phyloP scores from a whole-genome alignment of 2,797 vertebrate genomes.

The Trematomus bernacchii region DNA sequence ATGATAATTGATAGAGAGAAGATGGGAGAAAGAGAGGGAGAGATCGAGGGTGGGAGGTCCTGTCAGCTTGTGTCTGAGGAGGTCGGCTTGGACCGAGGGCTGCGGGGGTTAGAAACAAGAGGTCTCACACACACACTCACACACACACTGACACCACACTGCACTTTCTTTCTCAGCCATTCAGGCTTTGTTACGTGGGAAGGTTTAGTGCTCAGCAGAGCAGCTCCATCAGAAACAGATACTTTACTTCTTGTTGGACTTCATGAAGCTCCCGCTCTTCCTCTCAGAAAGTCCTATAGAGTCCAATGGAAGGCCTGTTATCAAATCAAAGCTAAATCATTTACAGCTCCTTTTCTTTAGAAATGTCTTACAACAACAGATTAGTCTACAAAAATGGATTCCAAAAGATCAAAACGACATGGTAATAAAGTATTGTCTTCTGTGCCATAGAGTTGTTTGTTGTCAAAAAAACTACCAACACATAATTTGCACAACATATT shows the following conservation, averaged over 20 bases:
- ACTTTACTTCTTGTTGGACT: conserved; percentile 67
- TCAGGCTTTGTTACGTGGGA: conserved; percentile 82
- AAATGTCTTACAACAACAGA: not conserved
- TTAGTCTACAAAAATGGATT: not conserved
- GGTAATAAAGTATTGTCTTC: not conserved
- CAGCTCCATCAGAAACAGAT: conserved; percentile 62
- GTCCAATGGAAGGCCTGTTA: not conserved
- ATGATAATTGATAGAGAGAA: conserved; percentile 70
- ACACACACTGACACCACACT: conserved; percentile 29
- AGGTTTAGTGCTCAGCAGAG: conserved; percentile 84
- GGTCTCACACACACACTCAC: conserved; percentile 50
- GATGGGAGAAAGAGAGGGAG: not conserved
- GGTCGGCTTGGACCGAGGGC: conserved; percentile 66
- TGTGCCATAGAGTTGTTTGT: not conserved
- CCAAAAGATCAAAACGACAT: not conserved
- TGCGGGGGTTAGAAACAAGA: conserved; percentile 77
- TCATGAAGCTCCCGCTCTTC: conserved; percentile 53
- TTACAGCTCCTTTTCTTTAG: not conserved
- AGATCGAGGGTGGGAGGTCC: conserved; percentile 67
- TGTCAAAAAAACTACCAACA: too few species aligned
- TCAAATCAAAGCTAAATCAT: conserved; percentile 5
- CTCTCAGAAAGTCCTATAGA: conserved; percentile 18
- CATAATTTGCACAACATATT: too few species aligned
- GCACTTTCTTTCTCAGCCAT: conserved; percentile 77
- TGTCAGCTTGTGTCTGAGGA: conserved; percentile 72